Evolutionary conservation across 1,140 invertebrate genomes (phyloP), one percentile per base, ranked within the genome.

Genomic region (Achatina immaculata): DNA sequence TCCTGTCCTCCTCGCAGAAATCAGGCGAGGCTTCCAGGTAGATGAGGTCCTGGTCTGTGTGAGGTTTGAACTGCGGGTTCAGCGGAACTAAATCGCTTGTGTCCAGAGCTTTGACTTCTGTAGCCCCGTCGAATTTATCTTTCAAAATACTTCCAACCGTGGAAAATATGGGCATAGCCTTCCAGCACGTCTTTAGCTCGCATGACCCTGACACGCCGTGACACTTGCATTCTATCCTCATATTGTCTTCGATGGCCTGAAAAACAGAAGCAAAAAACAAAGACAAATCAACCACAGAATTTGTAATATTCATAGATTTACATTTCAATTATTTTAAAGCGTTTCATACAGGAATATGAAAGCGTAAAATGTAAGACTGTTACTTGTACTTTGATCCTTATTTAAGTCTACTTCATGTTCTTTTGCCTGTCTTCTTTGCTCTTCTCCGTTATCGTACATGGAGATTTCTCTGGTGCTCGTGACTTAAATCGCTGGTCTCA

Each of bases 181-280:
- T 95, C 97, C 98, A 99, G 90, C 98, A 99, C 4, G 97, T 99
- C 90, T 95, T 95, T 92, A 98, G 93, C 36, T 96, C 96, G 89
- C 98, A 99, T 71, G 96, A 97, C 4, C 97, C 97, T 55, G 96
- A 98, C 42, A 99, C 96, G 3, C 98, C 98, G 90, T 99, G 98
- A 89, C 98, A 99, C 92, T 98, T 98, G 93, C 97, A 99, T 42
- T 89, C 86, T 38, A 88, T 84, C 72, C 85, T 85, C 89, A 91
- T 90, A 79, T 88, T 87, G 62, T 89, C 84, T 81, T 90, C 88
- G 14, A 91, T 84, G 14, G 86, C 84, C 90, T 91, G 86, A 51
- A 88, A 38, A 51, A 72, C 4, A 40, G 38, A 16, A 40, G 21
- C n/a, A 36, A 31, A 36, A 0, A 43, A 40, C 11, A 16, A 72